Evolutionary conservation across 2,113 vertebrate species (phyloP).

Genomic region (Bombycilla garrulus): DNA sequence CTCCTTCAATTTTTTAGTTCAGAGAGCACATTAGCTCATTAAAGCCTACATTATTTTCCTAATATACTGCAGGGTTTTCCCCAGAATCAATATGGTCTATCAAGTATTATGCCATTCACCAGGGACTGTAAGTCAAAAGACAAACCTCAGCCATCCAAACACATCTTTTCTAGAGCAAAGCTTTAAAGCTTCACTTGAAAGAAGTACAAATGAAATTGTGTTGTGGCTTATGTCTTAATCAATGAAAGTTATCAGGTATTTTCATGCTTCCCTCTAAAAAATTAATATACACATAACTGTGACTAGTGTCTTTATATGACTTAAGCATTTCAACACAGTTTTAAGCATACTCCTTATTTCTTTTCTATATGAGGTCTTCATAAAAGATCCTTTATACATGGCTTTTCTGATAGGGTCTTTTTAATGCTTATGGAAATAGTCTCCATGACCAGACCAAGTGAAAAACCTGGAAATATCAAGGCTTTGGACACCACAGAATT

Average conservation of each 20-base stretch:
- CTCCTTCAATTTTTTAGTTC: constrained; percentile 65
- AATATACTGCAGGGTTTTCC: constrained; percentile 41
- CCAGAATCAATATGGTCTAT: constrained; percentile 28
- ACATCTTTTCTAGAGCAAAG: neutral
- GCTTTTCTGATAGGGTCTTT: neutral
- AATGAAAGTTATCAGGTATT: neutral
- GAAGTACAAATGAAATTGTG: neutral
- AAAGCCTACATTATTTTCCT: constrained; percentile 57
- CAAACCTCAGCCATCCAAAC: neutral
- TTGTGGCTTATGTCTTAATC: neutral
- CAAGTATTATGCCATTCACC: constrained; percentile 40
- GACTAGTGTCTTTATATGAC: neutral
- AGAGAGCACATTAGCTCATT: constrained; percentile 56
- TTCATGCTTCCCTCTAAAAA: neutral
- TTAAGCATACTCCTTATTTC: neutral
- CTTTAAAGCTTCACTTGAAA: neutral
- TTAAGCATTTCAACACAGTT: neutral
- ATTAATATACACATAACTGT: neutral
- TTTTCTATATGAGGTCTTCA: neutral
- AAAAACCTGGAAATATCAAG: neutral
- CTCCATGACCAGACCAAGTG: neutral
- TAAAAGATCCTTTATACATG: neutral
- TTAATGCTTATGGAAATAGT: neutral
- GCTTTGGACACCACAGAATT: neutral
- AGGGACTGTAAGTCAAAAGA: neutral